Evolutionary conservation across 2,113 vertebrate genomes (phyloP), one percentile per base, ranked within the genome.

Genomic region (Malurus alboscapulatus): DNA sequence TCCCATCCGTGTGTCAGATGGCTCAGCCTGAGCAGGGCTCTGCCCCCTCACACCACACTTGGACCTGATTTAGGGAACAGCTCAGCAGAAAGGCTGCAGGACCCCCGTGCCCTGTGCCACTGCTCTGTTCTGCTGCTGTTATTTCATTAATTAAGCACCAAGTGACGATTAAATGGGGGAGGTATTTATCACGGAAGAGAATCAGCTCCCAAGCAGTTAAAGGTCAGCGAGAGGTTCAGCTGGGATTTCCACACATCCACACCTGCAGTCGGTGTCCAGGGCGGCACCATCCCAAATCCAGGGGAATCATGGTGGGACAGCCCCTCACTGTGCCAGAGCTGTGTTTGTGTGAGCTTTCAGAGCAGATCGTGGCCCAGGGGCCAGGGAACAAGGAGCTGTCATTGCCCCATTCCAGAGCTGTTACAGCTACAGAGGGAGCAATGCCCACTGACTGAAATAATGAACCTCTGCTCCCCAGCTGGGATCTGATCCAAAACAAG

Each of bases 91-190:
- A 47, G 94, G 91, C 94, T 94, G 94, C 20, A 9, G 96, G 89
- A 96, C 92, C 82, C 94, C 96, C 27, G 30, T 94, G 96, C 88
- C 96, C 89, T 26, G 72, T 69, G 96, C 95, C 92, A 93, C 54
- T 38, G 69, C 83, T 95, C 97, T 95, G 91, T 67, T 72, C 90
- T 42, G 51, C 63, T 58, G 87, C 62, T 95, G 55, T 76, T 82
- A 72, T 96, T 90, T 81, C 93, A n/a, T 92, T 96, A 97, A 97
- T 96, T 96, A 96, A 97, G 91, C 82, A 89, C 91, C 91, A 68
- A 94, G 89, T 61, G 93, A 63, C 79, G 88, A 81, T 83, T 95
- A 94, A 96, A 92, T 94, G 93, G 2, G 2, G 74, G 77, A 90
- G 85, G 50, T 81, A 26, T 87, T 91, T 77, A 65, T 88, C 57